Conservation (phyloP, 2,797 vertebrate species). For the Onychomys torridus region DNA sequence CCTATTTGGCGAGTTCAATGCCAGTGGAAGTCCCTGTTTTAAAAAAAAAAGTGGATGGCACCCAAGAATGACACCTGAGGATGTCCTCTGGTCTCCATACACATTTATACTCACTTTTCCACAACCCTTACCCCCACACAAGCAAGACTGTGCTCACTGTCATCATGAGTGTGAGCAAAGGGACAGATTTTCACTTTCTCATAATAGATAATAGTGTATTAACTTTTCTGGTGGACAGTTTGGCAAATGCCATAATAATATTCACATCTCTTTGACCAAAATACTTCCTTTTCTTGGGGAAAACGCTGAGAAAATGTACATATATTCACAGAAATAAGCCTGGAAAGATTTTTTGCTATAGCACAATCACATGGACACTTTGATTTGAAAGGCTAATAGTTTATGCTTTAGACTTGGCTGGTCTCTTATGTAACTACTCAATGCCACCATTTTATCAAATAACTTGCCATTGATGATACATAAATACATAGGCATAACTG, state of each 20-base stretch:
- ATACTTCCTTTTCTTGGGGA: not conserved
- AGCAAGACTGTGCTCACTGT: not conserved
- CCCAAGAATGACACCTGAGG: not conserved
- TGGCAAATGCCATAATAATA: not conserved
- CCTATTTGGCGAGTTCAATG: not conserved
- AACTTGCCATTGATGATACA: not conserved
- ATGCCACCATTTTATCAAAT: not conserved
- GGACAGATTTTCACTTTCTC: not conserved
- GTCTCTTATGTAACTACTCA: not conserved
- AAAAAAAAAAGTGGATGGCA: not conserved
- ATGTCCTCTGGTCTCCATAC: not conserved
- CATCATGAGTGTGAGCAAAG: not conserved
- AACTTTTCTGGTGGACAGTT: not conserved
- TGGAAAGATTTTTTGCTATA: not conserved
- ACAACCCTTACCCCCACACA: not conserved
- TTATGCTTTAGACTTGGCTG: not conserved
- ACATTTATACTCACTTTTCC: not conserved
- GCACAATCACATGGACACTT: not conserved
- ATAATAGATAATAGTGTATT: not conserved
- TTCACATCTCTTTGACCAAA: not conserved
- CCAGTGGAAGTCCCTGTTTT: not conserved
- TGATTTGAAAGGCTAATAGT: not conserved
- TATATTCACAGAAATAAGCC: not conserved
- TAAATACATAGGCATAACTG: not conserved
- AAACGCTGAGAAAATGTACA: conserved; percentile 2